phyloP scores from a whole-genome alignment of 2,113 vertebrate genomes.

The Pygoscelis adeliae region DNA sequence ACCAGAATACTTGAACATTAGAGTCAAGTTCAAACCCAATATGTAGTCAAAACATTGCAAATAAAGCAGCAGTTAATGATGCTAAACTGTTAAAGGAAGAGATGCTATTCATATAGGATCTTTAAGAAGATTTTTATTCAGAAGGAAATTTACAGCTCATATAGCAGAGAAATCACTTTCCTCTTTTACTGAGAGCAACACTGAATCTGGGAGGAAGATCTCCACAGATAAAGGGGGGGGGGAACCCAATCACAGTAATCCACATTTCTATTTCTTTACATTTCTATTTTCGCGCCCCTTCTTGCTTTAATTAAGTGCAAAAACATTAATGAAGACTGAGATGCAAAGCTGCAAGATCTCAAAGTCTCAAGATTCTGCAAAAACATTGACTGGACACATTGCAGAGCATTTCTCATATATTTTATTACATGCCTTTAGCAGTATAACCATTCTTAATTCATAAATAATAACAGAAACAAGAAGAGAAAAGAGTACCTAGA shows the following conservation, averaged over 20 bases:
- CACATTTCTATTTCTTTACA: not conserved
- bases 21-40: not conserved
- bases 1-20: not conserved
- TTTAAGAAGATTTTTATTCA: not conserved
- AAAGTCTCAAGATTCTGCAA: not conserved
- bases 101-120: not conserved
- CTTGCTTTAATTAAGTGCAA: not conserved
- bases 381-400: not conserved
- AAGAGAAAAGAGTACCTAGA: not conserved
- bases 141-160: not conserved
- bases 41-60: not conserved
- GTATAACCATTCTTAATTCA: not conserved
- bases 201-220: not conserved
- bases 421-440: not conserved
- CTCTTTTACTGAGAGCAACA: not conserved
- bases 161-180: not conserved
- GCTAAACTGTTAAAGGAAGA: not conserved
- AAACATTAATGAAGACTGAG: not conserved
- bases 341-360: not conserved
- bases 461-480: not conserved
- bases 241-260: not conserved
- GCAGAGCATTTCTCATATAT: not conserved
- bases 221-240: not conserved
- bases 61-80: not conserved
- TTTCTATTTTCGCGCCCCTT: not conserved